These are phyloP conservation scores for Tyrannus savana DNA, from an alignment of 2,113 vertebrate genomes.

Conservation along the genomic window DNA sequence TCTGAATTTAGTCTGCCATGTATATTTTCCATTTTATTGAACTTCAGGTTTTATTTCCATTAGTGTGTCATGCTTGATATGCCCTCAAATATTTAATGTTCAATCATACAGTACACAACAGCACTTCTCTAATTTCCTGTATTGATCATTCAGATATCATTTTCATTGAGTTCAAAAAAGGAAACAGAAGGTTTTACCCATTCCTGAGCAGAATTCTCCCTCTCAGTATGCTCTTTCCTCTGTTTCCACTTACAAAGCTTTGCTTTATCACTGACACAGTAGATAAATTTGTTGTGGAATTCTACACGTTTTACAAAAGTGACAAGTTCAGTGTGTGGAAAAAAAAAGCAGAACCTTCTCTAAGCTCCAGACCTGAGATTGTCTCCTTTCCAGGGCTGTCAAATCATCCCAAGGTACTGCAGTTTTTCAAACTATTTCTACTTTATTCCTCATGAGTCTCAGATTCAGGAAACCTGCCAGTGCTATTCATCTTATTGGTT, in stretches of 20 bases:
- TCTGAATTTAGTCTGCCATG: neutral
- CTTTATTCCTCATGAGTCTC: neutral
- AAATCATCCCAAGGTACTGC: neutral
- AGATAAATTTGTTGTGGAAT: neutral
- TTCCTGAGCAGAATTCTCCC: neutral
- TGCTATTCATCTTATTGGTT: neutral
- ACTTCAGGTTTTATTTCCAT: neutral
- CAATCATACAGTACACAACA: neutral
- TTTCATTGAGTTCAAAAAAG: neutral
- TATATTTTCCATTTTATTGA: neutral
- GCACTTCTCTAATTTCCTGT: neutral
- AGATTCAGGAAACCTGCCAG: slow-evolving; percentile 34
- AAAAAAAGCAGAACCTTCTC: neutral
- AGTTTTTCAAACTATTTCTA: slow-evolving; percentile 39
- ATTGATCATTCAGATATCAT: neutral
- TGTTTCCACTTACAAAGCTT: neutral
- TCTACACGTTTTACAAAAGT: neutral
- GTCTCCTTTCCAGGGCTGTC: neutral
- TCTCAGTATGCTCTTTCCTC: neutral
- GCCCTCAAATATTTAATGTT: neutral
- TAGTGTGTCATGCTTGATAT: neutral
- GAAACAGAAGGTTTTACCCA: neutral
- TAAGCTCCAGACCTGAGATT: neutral
- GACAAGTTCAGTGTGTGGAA: neutral
- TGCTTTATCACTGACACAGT: neutral